Conservation (phyloP, 2,113 vertebrate genomes). For the Entelurus aequoreus region DNA sequence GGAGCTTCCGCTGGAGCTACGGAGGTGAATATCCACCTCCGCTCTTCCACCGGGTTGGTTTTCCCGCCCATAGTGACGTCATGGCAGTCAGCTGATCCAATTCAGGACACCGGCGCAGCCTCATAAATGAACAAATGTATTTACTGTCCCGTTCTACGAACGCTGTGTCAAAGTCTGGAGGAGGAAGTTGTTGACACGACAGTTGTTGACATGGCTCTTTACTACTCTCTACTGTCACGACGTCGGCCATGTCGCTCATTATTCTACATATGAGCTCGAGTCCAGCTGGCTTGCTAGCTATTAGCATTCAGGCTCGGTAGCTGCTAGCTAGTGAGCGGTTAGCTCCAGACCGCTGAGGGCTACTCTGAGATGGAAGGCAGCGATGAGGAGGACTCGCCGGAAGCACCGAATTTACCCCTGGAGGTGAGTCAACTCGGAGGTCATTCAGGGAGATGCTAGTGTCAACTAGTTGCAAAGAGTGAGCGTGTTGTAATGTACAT, state of each 20-base stretch:
- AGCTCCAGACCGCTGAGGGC: too few species aligned
- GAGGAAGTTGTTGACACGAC: too few species aligned
- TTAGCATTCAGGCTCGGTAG: not conserved
- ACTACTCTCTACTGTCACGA: accelerated
- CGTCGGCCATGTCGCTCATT: not conserved
- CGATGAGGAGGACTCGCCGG: slow-evolving; percentile 27
- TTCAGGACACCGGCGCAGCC: too few species aligned
- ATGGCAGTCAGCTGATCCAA: slow-evolving; percentile 22
- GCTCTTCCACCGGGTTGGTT: too few species aligned
- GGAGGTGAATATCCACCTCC: too few species aligned
- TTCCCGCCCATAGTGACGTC: slow-evolving; percentile 8
- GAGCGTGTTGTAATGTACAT: not conserved
- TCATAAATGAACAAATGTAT: too few species aligned
- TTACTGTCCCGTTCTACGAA: too few species aligned
- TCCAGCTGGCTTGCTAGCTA: not conserved
- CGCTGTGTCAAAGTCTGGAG: not conserved
- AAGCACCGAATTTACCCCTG: slow-evolving; percentile 61
- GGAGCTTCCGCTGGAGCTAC: too few species aligned
- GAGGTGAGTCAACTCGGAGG: slow-evolving; percentile 57
- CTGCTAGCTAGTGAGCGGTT: not conserved
- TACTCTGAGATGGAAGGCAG: slow-evolving; percentile 42
- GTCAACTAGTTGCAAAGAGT: not conserved
- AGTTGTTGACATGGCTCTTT: too few species aligned
- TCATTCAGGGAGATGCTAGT: not conserved
- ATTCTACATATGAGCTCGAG: too few species aligned